Evolutionary conservation across 1,140 invertebrate species (phyloP), one percentile per base, ranked within the genome.

Genomic region (Papilio glaucus): DNA sequence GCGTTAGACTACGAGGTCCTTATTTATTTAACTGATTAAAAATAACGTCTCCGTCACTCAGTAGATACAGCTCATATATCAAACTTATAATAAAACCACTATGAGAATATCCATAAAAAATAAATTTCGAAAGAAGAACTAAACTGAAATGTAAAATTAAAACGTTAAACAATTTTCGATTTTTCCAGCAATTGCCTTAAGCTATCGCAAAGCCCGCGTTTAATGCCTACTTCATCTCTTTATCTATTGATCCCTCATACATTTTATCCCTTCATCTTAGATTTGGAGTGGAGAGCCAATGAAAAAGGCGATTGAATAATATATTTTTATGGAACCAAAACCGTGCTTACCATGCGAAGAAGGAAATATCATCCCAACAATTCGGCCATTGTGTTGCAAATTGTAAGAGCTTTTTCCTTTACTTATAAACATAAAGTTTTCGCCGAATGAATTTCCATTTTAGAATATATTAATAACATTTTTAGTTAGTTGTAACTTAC

Each of bases 361-460:
- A 84, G 85, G 85, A 92, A 89, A 90, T 88, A 91, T 88, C 85
- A 90, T 89, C 81, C 87, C 83, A 85, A 87, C 87, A 77, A 88
- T 86, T 85, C 79, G 78, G 75, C 88, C 82, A 92, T 90, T 92
- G 90, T 92, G 89, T 91, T 90, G 85, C 85, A 92, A 92, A 92
- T 91, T 92, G 87, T 85, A 86, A 88, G 86, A 82, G 81, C 83
- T 82, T 80, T 84, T 89, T 89, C 82, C 83, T 83, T 86, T 84
- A 81, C 80, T 83, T 90, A 89, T 91, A 89, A 89, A 88, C 86
- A 90, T 90, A 89, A 88, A 87, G 89, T 87, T 77, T 88, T 91
- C 72, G 72, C 53, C 29, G 80, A 83, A 80, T 86, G 37, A 67
- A 87, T 89, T 88, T 89, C 85, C 84, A 85, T 87, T 77, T 78